These are phyloP conservation scores for Tapirus terrestris DNA, from an alignment of 2,113 vertebrate genomes.

Conservation along the genomic window DNA sequence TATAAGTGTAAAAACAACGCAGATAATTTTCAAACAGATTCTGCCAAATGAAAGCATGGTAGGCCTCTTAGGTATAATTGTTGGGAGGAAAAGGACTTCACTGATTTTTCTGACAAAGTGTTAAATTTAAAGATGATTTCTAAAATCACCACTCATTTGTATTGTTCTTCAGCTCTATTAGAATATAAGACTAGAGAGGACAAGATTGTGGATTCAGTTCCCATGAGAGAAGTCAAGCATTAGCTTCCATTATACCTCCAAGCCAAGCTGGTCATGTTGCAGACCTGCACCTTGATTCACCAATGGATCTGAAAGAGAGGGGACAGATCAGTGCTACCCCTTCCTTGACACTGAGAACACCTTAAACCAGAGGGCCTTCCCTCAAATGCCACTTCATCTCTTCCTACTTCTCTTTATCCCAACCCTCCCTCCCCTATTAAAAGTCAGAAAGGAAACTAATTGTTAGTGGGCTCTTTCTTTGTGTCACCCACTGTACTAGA, in stretches of 20 bases:
- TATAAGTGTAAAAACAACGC: slow-evolving; percentile 31
- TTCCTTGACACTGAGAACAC: neutral
- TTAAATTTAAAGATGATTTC: slow-evolving; percentile 23
- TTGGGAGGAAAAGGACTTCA: neutral
- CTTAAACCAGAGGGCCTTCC: neutral
- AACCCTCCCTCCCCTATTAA: neutral
- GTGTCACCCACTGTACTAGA: neutral
- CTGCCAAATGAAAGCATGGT: neutral
- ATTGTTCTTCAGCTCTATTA: neutral
- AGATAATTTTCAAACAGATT: slow-evolving; percentile 55
- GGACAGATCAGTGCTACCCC: neutral
- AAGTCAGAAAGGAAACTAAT: neutral
- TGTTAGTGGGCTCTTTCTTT: neutral
- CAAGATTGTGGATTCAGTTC: neutral
- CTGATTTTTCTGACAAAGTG: neutral
- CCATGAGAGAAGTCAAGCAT: neutral
- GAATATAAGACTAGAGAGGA: neutral
- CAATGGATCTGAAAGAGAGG: neutral
- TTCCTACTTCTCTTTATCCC: neutral
- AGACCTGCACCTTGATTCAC: neutral
- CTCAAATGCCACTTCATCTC: neutral
- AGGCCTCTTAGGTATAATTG: neutral
- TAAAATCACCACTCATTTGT: neutral
- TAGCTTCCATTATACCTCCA: neutral
- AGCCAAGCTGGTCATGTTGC: neutral